phyloP scores from a whole-genome alignment of 2,113 vertebrate genomes.

The Chamaea fasciata region DNA sequence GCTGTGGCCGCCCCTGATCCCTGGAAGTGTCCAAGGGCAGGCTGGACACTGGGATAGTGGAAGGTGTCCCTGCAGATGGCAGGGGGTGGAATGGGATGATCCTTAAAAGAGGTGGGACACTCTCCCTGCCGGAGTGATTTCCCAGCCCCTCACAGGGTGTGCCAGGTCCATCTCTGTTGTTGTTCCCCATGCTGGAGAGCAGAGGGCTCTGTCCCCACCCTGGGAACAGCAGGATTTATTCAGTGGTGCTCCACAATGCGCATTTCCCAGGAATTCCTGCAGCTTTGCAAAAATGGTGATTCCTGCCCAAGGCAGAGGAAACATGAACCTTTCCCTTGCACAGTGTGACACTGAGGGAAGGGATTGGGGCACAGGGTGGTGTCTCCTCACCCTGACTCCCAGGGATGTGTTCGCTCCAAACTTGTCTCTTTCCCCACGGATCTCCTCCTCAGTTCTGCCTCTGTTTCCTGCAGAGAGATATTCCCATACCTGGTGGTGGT shows the following conservation, averaged over 20 bases:
- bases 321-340: not conserved
- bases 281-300: not conserved
- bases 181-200: not conserved
- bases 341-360: not conserved
- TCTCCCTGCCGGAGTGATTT: not conserved
- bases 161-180: not conserved
- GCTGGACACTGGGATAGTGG: rapidly evolving
- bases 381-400: not conserved
- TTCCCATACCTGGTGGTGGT: slow-evolving; percentile 97
- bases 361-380: not conserved
- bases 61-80: not conserved
- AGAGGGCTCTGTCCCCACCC: not conserved
- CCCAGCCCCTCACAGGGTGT: not conserved
- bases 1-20: not conserved
- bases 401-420: not conserved
- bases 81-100: not conserved
- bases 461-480: slow-evolving; percentile 81
- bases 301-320: not conserved
- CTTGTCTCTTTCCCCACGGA: not conserved
- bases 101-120: not conserved
- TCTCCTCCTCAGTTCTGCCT: not conserved
- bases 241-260: not conserved
- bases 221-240: not conserved
- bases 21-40: not conserved
- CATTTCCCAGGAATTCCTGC: not conserved